A percentile compares a stretch with the other conserved stretches of the same genome.
phyloP scores from a whole-genome alignment of 2,888 invertebrate species.

The Teleiodes luculella region DNA sequence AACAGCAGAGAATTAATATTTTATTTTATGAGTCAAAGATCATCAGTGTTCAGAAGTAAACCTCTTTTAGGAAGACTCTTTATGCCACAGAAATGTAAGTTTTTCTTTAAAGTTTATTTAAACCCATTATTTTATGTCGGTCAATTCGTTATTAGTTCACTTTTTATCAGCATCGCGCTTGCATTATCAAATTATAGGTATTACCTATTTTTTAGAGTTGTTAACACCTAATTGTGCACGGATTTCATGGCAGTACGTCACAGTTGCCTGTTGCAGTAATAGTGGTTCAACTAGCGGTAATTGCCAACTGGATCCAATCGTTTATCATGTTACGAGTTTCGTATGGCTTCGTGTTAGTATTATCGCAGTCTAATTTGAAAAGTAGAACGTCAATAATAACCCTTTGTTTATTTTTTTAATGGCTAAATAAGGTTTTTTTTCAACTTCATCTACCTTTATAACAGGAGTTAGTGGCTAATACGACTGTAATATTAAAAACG shows the following conservation, averaged over 20 bases:
- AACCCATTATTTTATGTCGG: too few relatives aligned
- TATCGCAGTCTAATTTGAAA: slow-evolving; percentile 46
- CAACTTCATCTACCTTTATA: too few relatives aligned
- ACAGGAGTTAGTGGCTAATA: too few relatives aligned
- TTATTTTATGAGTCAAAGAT: too few relatives aligned
- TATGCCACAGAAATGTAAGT: too few relatives aligned
- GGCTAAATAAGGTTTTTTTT: too few relatives aligned
- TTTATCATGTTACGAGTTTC: slow-evolving; percentile 64
- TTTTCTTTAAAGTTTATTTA: too few relatives aligned
- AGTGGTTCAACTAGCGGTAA: slow-evolving; percentile 49
- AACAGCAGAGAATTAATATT: slow-evolving; percentile 24
- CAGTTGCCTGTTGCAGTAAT: slow-evolving; percentile 43
- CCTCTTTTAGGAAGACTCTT: too few relatives aligned
- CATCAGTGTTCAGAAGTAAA: too few relatives aligned
- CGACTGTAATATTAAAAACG: too few relatives aligned
- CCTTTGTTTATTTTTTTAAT: too few relatives aligned
- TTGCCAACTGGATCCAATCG: slow-evolving; percentile 68
- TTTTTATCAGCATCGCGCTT: not conserved
- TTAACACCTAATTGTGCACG: slow-evolving; percentile 45
- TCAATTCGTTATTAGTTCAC: not conserved
- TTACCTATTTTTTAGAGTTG: slow-evolving; percentile 11
- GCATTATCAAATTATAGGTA: not conserved
- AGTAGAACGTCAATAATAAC: slow-evolving; percentile 35
- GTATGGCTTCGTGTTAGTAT: slow-evolving; percentile 47
- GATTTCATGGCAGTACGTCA: slow-evolving; percentile 51